These are phyloP conservation scores for Kradibia gibbosae DNA, from an alignment of 1,140 invertebrate species.

Conservation along the genomic window DNA sequence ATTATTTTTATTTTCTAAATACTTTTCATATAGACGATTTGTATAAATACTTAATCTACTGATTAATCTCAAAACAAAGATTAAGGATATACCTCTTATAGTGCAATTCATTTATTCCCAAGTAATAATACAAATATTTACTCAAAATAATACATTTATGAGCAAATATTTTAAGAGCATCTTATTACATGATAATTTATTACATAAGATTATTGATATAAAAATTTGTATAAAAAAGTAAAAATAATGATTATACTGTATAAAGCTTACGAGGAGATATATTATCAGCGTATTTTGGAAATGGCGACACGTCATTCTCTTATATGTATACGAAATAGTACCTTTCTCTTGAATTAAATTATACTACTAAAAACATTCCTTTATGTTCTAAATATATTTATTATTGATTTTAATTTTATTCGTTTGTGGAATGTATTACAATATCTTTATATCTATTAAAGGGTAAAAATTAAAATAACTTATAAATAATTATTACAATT, in stretches of 20 bases:
- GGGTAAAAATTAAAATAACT: no score
- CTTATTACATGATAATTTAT: background rate
- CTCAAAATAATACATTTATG: background rate
- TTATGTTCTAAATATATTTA: background rate
- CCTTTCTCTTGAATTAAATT: background rate
- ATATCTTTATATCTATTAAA: no score
- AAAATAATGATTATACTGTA: conserved; percentile 2
- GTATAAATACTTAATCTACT: no score
- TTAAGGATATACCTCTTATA: no score
- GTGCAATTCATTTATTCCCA: no score
- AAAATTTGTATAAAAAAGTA: background rate
- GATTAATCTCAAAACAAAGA: no score
- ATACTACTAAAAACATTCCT: background rate
- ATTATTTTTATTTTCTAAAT: no score
- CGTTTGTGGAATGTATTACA: no score
- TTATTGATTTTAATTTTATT: background rate
- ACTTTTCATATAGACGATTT: no score
- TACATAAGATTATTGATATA: background rate
- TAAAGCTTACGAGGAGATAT: background rate
- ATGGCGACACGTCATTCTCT: background rate
- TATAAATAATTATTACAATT: no score
- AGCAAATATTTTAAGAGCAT: background rate
- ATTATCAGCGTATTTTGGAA: background rate
- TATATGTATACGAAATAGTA: background rate
- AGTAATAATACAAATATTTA: no score